Conservation (phyloP, 2,113 vertebrate genomes). For the Chelonoidis abingdonii region DNA sequence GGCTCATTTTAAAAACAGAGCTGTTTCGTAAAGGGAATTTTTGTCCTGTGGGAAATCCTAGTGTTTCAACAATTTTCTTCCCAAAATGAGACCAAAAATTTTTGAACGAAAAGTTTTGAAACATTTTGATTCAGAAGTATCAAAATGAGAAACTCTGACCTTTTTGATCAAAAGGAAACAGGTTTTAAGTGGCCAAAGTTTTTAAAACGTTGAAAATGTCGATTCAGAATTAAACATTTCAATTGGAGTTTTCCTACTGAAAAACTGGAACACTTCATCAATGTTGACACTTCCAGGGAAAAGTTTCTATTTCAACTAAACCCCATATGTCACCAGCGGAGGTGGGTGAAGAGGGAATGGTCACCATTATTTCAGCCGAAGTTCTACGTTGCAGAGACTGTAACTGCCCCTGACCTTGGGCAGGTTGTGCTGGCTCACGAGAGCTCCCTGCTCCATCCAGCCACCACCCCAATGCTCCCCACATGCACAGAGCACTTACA, state of each 20-base stretch:
- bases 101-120: not conserved
- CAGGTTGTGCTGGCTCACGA: not conserved
- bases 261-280: not conserved
- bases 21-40: not conserved
- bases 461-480: accelerated
- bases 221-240: not conserved
- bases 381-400: accelerated
- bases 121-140: not conserved
- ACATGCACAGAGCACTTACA: not conserved
- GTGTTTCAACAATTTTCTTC: not conserved
- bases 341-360: not conserved
- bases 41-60: not conserved
- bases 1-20: not conserved
- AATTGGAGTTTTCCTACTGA: not conserved
- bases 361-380: not conserved
- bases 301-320: not conserved
- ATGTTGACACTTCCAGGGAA: not conserved
- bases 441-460: not conserved
- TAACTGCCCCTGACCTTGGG: accelerated
- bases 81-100: not conserved
- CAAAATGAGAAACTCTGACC: not conserved
- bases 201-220: not conserved
- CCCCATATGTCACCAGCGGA: not conserved
- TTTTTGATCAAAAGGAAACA: not conserved
- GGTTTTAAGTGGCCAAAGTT: accelerated